phyloP scores from a whole-genome alignment of 1,140 invertebrate species.

The Danaus plexippus region DNA sequence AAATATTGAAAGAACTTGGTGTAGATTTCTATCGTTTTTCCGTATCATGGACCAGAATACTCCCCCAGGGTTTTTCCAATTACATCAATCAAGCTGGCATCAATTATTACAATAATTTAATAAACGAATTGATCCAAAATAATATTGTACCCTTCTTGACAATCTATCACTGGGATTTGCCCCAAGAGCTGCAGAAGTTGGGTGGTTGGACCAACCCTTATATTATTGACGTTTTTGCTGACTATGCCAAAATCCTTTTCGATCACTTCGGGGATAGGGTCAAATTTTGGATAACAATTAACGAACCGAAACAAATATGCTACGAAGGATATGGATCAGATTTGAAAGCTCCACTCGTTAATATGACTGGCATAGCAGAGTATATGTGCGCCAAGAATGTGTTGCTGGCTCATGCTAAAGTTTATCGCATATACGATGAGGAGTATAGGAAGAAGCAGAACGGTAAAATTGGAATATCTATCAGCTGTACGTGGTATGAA shows the following conservation, averaged over 20 bases:
- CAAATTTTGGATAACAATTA: conserved; percentile 78
- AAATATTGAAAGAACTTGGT: conserved; percentile 61
- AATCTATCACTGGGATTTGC: conserved; percentile 79
- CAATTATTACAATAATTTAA: conserved; percentile 75
- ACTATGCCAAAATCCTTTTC: conserved; percentile 75
- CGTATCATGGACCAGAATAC: conserved; percentile 76
- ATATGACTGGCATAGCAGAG: conserved; percentile 67
- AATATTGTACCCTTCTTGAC: conserved; percentile 73
- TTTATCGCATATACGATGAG: conserved; percentile 72
- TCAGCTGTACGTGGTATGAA: conserved; percentile 65
- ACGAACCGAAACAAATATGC: conserved; percentile 77
- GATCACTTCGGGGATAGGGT: conserved; percentile 75
- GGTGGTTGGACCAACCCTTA: conserved; percentile 77
- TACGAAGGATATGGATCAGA: conserved; percentile 71
- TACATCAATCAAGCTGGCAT: conserved; percentile 73
- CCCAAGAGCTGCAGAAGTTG: conserved; percentile 72
- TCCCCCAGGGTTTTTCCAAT: conserved; percentile 73
- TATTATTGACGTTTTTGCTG: conserved; percentile 74
- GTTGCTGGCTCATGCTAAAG: conserved; percentile 73
- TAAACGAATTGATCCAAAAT: conserved; percentile 71
- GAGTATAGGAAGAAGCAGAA: conserved; percentile 24
- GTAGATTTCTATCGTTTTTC: conserved; percentile 77
- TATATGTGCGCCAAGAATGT: conserved; percentile 74
- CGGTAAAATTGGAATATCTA: conserved; percentile 63
- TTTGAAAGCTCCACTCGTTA: conserved; percentile 65